A percentile compares a stretch with the other conserved stretches of the same genome.
Evolutionary conservation across 1,140 invertebrate genomes (phyloP).

Genomic region (Hirudo medicinalis): DNA sequence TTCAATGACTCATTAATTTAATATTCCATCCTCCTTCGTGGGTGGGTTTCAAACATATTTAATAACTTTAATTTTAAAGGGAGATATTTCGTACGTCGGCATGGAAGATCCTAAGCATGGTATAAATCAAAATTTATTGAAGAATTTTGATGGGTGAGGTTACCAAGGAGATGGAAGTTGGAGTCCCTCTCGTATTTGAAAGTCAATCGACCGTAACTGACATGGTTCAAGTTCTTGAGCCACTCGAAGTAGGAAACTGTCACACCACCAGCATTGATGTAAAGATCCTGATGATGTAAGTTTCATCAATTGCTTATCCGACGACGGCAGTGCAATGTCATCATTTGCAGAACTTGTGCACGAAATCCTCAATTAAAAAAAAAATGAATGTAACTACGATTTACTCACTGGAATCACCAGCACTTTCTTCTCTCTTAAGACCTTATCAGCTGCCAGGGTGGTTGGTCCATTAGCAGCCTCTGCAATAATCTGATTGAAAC

Average conservation of each 20-base stretch:
- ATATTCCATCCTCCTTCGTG: too few species aligned
- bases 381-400: background rate
- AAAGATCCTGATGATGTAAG: constrained; percentile 40
- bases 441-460: constrained; percentile 89
- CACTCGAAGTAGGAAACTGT: constrained; percentile 99
- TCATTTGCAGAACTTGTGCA: too few species aligned
- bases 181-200: constrained; percentile 99
- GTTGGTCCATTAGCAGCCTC: constrained; percentile 99
- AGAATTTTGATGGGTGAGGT: too few species aligned
- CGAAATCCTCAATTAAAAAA: too few species aligned
- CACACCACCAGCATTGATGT: constrained; percentile 93
- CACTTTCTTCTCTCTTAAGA: constrained; percentile 83
- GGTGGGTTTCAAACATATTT: too few species aligned
- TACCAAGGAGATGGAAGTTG: constrained; percentile 88
- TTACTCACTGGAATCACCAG: constrained; percentile 86
- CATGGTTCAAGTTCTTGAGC: constrained; percentile 99
- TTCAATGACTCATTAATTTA: too few species aligned
- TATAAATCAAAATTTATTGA: too few species aligned
- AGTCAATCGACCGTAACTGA: constrained; percentile 91
- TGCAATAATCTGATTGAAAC: constrained; percentile 67
- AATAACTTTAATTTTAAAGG: too few species aligned
- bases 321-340: too few species aligned
- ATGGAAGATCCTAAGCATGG: too few species aligned
- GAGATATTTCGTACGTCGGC: too few species aligned
- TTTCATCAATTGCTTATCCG: too few species aligned